phyloP scores from a whole-genome alignment of 1,140 invertebrate species.

The Drosophila simulans region DNA sequence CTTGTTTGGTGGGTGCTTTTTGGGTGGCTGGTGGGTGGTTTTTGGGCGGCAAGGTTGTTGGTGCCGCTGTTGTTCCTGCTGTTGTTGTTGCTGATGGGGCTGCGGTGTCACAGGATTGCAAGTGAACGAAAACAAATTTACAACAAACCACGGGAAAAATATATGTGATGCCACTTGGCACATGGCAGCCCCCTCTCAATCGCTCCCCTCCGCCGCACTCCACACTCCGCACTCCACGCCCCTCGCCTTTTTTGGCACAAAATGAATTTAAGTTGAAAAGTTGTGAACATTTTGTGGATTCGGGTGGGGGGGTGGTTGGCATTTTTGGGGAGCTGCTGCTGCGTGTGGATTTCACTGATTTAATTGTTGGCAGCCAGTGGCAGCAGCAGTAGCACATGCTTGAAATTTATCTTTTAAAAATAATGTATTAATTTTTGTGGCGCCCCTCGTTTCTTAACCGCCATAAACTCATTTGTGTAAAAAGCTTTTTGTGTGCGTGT shows the following conservation, averaged over 20 bases:
- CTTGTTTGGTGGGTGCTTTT: constrained; percentile 26
- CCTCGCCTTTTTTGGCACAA: constrained; percentile 50
- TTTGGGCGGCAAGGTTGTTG: not conserved
- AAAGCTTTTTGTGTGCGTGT: constrained; percentile 57
- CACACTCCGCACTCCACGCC: too few relatives aligned
- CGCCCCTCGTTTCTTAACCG: constrained; percentile 17
- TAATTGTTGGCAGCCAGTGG: constrained; percentile 64
- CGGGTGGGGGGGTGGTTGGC: not conserved
- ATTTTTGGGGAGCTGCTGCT: constrained; percentile 30
- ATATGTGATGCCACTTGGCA: constrained; percentile 72
- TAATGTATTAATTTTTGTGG: constrained; percentile 82
- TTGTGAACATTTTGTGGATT: constrained; percentile 77
- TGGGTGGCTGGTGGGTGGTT: not conserved
- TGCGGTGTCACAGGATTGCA: constrained; percentile 76
- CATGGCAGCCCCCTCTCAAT: not conserved
- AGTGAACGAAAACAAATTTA: constrained; percentile 83
- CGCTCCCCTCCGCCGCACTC: not conserved
- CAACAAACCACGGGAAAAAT: constrained; percentile 79
- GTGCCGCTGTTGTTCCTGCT: not conserved
- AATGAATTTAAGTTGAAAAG: constrained; percentile 83
- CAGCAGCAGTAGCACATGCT: constrained; percentile 34
- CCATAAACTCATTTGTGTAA: constrained; percentile 82
- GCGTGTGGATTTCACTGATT: constrained; percentile 82
- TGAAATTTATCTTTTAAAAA: constrained; percentile 82
- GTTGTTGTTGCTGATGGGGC: constrained; percentile 32